phyloP scores from a whole-genome alignment of 2,113 vertebrate species.

The Tapirus terrestris region DNA sequence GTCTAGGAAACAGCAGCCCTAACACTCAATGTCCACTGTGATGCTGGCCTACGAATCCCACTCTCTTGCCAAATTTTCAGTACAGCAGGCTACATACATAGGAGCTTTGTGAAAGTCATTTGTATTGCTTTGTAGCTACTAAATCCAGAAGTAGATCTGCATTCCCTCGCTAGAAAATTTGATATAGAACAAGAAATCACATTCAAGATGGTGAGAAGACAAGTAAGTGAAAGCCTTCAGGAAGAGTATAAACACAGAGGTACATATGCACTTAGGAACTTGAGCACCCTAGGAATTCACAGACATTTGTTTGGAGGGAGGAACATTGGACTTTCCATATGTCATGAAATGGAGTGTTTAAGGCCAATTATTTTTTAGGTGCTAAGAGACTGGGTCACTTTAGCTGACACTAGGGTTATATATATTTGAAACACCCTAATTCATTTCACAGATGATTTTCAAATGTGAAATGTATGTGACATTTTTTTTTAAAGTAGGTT shows the following conservation, averaged over 20 bases:
- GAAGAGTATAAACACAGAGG: neutral
- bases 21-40: neutral
- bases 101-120: neutral
- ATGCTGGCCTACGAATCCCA: neutral
- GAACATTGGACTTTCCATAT: neutral
- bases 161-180: neutral
- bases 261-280: too few relatives aligned
- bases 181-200: neutral
- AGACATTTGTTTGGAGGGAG: rapidly evolving
- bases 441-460: slow-evolving; percentile 42
- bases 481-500: neutral
- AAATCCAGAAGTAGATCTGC: neutral
- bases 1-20: neutral
- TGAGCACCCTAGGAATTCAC: neutral
- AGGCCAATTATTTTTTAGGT: neutral
- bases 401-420: neutral
- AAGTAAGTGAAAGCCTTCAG: neutral
- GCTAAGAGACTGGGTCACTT: neutral
- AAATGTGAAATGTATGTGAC: neutral
- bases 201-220: neutral
- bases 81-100: neutral
- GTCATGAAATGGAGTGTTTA: neutral
- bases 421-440: neutral
- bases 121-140: neutral
- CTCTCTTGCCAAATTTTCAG: neutral